A percentile compares a stretch with the other conserved stretches of the same genome.
These are phyloP conservation scores for Tautogolabrus adspersus DNA, from an alignment of 2,113 vertebrate species.

Conservation along the genomic window DNA sequence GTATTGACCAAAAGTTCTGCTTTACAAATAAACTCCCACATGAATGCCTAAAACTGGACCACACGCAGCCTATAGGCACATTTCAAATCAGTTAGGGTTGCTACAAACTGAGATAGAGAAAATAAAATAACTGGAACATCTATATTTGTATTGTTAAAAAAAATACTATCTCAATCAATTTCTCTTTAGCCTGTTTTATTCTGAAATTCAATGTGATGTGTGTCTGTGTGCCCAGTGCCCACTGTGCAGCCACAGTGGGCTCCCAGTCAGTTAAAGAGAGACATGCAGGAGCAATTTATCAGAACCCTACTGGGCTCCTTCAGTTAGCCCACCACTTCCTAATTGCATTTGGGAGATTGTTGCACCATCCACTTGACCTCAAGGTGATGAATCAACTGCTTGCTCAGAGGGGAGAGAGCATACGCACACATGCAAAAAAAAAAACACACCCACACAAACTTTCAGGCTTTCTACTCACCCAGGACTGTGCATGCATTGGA, in stretches of 20 bases:
- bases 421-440: neutral
- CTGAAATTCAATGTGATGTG: neutral
- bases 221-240: constrained; percentile 8
- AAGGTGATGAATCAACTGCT: constrained; percentile 64
- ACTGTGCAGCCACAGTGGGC: constrained; percentile 15
- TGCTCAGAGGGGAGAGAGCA: constrained; percentile 8
- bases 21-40: neutral
- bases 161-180: constrained; percentile 11
- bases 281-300: constrained; percentile 62
- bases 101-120: constrained; percentile 9
- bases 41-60: neutral
- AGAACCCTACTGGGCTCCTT: constrained; percentile 51
- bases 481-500: constrained; percentile 41
- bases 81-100: neutral
- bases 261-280: constrained; percentile 52
- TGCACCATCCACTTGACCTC: constrained; percentile 71
- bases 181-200: neutral
- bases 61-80: neutral
- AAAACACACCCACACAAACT: constrained; percentile 14
- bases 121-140: constrained; percentile 15
- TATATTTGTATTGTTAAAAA: constrained; percentile 6
- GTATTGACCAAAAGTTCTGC: neutral
- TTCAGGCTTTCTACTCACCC: constrained; percentile 49
- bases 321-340: constrained; percentile 59
- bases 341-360: constrained; percentile 78